Evolutionary conservation across 2,797 vertebrate genomes (phyloP), one percentile per base, ranked within the genome.

Genomic region (Bradypodion ventrale): DNA sequence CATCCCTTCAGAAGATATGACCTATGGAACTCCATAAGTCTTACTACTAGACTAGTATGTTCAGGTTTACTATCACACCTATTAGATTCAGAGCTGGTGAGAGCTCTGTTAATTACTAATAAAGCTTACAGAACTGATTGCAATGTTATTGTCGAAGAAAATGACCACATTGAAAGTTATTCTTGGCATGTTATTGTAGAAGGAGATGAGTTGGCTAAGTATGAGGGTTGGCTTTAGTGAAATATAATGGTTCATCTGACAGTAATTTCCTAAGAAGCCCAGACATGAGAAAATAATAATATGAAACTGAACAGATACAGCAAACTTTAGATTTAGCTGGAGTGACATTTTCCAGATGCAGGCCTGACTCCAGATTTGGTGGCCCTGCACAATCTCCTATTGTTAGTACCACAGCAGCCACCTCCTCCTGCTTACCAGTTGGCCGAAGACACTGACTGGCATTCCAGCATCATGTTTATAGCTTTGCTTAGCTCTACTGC

Each of bases 141-240:
- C 75, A 79, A 85, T 86, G 68, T 62, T 10, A 13, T 72, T 69
- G 59, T 85, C 49, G 83, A 63, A 66, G 69, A 84, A 63, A 84
- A 79, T 60, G 32, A 68, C 52, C 89, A 73, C 9, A 84, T 40
- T 77, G 59, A 15, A 62, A n/a, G 8, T 49, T 63, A 23, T 40
- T 46, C 4, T 46, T 89, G 46, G 32, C n/a, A 80, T 89, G 74
- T 83, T 91, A 75, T 70, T 70, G 68, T 60, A 25, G 44, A 84
- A 23, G 59, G 29, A 3, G 25, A 82, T 82, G 82, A 87, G 88
- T 84, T 87, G 83, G 44, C n/a, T 37, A 88, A 56, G 56, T 32
- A 75, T 77, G 15, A 52, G 77, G 75, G 76, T 90, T 85, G 42
- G 87, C 40, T 72, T 83, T 82, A 83, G 8, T 46, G n/a, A 56